Conservation (phyloP, 1,140 invertebrate species). For the Augochlora pura region DNA sequence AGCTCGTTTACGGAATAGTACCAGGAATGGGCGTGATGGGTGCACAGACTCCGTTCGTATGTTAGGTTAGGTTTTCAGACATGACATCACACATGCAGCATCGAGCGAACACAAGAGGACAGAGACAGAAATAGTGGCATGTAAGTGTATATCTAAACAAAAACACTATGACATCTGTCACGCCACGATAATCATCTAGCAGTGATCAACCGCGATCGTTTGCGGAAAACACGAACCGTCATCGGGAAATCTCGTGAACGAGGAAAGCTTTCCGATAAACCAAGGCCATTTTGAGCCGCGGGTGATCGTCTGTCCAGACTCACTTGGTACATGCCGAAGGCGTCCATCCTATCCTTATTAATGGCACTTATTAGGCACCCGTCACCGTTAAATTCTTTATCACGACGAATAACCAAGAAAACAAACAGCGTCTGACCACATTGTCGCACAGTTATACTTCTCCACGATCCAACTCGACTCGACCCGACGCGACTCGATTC, state of each 20-base stretch:
- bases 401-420: conserved; percentile 7
- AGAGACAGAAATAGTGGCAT: conserved; percentile 41
- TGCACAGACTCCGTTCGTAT: conserved; percentile 48
- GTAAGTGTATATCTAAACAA: conserved; percentile 44
- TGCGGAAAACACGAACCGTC: not conserved
- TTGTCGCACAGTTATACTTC: conserved; percentile 11
- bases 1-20: conserved; percentile 46
- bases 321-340: conserved; percentile 79
- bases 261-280: conserved; percentile 44
- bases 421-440: not conserved
- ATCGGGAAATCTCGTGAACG: not conserved
- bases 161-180: conserved; percentile 53
- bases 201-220: not conserved
- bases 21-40: conserved; percentile 76
- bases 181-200: conserved; percentile 16
- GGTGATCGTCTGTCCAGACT: conserved; percentile 60
- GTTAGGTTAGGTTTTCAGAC: conserved; percentile 69
- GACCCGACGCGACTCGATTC: not conserved
- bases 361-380: conserved; percentile 10
- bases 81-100: conserved; percentile 70
- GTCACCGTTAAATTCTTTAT: not conserved
- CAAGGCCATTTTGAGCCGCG: conserved; percentile 71
- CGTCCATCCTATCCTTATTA: conserved; percentile 69
- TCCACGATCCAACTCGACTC: not conserved
- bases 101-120: conserved; percentile 17